phyloP scores from a whole-genome alignment of 1,140 invertebrate species.

The Drosophila equinoxialis region DNA sequence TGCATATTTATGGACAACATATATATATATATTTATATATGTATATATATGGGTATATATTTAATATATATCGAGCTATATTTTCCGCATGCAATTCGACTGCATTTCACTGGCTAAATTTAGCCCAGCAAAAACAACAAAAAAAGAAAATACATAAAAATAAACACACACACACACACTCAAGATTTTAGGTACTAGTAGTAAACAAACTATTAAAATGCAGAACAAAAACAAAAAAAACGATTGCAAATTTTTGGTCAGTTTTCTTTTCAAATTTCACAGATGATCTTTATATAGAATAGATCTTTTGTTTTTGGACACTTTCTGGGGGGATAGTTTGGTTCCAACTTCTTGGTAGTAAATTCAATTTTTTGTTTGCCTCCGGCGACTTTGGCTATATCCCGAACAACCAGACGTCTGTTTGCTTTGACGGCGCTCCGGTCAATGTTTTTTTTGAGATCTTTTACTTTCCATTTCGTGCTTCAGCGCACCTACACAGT shows the following conservation, averaged over 20 bases:
- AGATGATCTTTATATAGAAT: neutral
- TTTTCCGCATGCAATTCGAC: slow-evolving; percentile 6
- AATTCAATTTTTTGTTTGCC: neutral
- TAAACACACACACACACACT: neutral
- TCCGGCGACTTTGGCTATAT: slow-evolving; percentile 18
- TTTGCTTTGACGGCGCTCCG: slow-evolving; percentile 67
- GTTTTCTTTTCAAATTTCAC: neutral
- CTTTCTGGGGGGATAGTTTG: neutral
- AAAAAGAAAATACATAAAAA: slow-evolving; percentile 2
- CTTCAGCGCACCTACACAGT: slow-evolving; percentile 50
- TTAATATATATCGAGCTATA: neutral
- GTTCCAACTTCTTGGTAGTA: neutral
- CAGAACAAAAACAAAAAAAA: slow-evolving; percentile 2
- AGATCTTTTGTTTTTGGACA: neutral
- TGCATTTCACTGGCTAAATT: slow-evolving; percentile 18
- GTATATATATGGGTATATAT: no score
- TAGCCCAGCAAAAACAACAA: neutral
- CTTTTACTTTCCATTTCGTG: slow-evolving; percentile 74
- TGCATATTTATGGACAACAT: neutral
- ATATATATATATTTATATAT: no score
- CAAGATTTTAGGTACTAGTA: neutral
- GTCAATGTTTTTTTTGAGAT: slow-evolving; percentile 56
- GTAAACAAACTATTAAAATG: slow-evolving; percentile 6
- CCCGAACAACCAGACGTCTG: slow-evolving; percentile 48
- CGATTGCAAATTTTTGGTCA: neutral